Evolutionary conservation across 2,888 invertebrate genomes (phyloP).

Genomic region (Pharmacophagus antenor): DNA sequence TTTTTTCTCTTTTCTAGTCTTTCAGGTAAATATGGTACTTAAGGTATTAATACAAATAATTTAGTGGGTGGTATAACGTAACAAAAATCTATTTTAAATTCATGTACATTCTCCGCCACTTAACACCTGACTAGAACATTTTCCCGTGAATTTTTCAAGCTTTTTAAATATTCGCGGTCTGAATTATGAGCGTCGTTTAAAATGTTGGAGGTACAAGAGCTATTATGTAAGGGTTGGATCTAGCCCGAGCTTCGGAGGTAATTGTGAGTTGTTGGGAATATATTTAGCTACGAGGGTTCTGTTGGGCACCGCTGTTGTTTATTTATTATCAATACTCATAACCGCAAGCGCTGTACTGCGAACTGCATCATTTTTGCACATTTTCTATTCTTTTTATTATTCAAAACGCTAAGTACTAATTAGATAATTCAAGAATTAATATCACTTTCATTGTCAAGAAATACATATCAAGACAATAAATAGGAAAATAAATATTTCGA

Average conservation of each 20-base stretch:
- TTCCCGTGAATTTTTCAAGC: background rate
- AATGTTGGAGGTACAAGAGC: background rate
- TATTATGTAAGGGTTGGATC: background rate
- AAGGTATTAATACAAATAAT: too few species aligned
- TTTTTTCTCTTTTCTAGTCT: too few species aligned
- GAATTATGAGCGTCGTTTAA: constrained; percentile 4
- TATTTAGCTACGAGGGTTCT: constrained; percentile 6
- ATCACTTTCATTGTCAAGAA: too few species aligned
- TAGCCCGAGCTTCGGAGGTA: constrained; percentile 7
- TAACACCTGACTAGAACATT: background rate
- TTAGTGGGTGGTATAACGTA: too few species aligned
- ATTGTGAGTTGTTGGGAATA: constrained; percentile 5
- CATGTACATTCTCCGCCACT: too few species aligned
- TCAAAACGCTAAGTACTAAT: background rate
- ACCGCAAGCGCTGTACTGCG: background rate
- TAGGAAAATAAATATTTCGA: too few species aligned
- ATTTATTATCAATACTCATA: background rate
- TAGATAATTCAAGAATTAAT: too few species aligned
- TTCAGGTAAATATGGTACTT: too few species aligned
- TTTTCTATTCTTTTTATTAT: background rate
- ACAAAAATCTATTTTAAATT: too few species aligned
- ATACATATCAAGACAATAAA: too few species aligned
- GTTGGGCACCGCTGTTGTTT: background rate
- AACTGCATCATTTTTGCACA: too few species aligned
- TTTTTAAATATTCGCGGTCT: background rate